Conservation (phyloP, 1,140 invertebrate species). For the Platyscapa corneri region DNA sequence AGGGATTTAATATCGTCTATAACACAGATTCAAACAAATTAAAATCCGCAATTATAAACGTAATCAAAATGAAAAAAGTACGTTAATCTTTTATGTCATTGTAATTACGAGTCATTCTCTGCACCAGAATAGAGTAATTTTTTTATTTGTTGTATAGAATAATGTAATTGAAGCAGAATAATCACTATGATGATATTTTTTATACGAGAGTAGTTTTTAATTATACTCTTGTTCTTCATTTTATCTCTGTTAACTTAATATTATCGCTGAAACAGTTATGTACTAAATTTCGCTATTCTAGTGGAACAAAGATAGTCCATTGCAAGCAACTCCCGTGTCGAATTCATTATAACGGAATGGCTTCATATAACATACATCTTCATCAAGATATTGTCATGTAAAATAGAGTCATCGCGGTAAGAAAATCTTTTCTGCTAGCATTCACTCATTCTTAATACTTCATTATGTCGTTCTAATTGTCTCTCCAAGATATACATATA, state of each 20-base stretch:
- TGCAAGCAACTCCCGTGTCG: background rate
- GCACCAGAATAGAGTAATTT: background rate
- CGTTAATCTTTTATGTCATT: background rate
- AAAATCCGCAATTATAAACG: background rate
- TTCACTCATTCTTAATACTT: background rate
- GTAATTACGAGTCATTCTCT: background rate
- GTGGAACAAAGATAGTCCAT: background rate
- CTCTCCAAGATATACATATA: background rate
- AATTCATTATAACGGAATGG: constrained; percentile 18
- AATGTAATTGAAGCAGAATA: background rate
- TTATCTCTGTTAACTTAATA: background rate
- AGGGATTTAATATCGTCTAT: background rate
- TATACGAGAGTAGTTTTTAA: background rate
- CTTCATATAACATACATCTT: background rate
- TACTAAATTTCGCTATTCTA: background rate
- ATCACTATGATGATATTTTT: background rate
- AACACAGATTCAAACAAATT: background rate
- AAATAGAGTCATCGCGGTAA: background rate
- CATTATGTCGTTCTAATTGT: background rate
- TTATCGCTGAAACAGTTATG: background rate
- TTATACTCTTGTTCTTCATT: background rate
- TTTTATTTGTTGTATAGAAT: background rate
- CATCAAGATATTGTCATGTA: constrained; percentile 30
- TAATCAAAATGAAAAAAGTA: too few relatives aligned
- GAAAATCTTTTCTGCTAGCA: background rate